Evolutionary conservation across 2,113 vertebrate genomes (phyloP).

Genomic region (Uropsilus gracilis): DNA sequence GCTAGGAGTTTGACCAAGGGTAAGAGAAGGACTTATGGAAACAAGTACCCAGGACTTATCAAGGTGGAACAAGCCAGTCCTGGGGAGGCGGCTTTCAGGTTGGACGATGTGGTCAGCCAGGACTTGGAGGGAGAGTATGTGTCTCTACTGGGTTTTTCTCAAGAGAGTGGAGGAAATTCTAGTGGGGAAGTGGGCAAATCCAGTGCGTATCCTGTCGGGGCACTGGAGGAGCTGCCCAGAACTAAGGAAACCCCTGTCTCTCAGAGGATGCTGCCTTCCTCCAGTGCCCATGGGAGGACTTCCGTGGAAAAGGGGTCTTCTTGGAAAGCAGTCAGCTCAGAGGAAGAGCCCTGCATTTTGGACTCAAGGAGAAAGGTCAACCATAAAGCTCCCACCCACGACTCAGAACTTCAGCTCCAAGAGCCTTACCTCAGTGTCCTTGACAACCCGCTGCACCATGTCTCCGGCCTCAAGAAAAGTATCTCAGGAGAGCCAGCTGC

Average conservation of each 20-base stretch:
- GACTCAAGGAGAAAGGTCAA: conserved; percentile 85
- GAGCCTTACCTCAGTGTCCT: conserved; percentile 88
- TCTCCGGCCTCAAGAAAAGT: conserved; percentile 79
- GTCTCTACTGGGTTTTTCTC: conserved; percentile 90
- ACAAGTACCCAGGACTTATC: conserved; percentile 83
- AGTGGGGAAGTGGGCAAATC: neutral
- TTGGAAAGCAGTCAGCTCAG: conserved; percentile 70
- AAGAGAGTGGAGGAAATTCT: conserved; percentile 72
- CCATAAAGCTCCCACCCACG: conserved; percentile 68
- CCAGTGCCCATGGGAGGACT: neutral
- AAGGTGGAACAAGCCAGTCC: conserved; percentile 84
- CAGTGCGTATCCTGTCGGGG: neutral
- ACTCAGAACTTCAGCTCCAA: conserved; percentile 85
- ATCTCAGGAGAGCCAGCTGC: conserved; percentile 85
- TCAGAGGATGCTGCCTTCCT: neutral
- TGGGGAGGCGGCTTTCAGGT: conserved; percentile 81
- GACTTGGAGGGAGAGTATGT: conserved; percentile 92
- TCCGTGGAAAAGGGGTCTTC: conserved; percentile 69
- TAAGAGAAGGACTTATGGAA: conserved; percentile 73
- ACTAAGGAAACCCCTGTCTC: accelerated
- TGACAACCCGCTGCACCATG: conserved; percentile 83
- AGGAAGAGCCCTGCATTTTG: conserved; percentile 86
- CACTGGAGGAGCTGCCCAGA: neutral
- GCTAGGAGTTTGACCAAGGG: conserved; percentile 18
- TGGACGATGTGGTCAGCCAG: conserved; percentile 83